phyloP scores from a whole-genome alignment of 2,113 vertebrate species.

The Columba livia region DNA sequence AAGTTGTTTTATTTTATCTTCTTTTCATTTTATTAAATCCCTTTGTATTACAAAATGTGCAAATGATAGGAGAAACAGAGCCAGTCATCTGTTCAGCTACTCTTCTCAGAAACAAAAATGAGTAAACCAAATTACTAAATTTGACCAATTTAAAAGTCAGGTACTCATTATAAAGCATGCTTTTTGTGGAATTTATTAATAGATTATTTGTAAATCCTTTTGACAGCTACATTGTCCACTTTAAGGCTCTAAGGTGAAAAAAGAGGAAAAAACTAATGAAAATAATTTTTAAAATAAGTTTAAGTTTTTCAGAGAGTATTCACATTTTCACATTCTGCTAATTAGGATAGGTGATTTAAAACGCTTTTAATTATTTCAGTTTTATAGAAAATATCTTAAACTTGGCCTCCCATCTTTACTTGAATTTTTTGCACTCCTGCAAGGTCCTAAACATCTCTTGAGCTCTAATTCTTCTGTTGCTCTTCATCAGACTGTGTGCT shows the following conservation, averaged over 20 bases:
- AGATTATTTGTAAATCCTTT: neutral
- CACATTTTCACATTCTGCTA: neutral
- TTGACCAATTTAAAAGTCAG: neutral
- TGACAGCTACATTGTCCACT: neutral
- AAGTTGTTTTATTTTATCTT: neutral
- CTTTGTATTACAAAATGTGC: neutral
- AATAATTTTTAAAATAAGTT: neutral
- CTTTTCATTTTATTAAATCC: neutral
- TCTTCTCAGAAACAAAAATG: neutral
- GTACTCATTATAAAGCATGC: neutral
- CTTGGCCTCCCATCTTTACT: neutral
- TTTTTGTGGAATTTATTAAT: neutral
- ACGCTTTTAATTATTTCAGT: neutral
- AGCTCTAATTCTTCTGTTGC: neutral
- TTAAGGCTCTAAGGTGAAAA: neutral
- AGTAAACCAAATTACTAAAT: neutral
- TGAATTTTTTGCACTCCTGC: neutral
- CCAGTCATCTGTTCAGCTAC: neutral
- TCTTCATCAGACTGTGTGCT: neutral
- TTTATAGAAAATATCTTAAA: neutral
- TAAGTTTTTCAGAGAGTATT: neutral
- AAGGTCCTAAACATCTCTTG: neutral
- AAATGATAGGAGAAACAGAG: neutral
- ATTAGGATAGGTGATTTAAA: neutral
- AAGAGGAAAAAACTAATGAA: neutral